Evolutionary conservation across 2,888 invertebrate genomes (phyloP).

Genomic region (Azorinus chamasolen): DNA sequence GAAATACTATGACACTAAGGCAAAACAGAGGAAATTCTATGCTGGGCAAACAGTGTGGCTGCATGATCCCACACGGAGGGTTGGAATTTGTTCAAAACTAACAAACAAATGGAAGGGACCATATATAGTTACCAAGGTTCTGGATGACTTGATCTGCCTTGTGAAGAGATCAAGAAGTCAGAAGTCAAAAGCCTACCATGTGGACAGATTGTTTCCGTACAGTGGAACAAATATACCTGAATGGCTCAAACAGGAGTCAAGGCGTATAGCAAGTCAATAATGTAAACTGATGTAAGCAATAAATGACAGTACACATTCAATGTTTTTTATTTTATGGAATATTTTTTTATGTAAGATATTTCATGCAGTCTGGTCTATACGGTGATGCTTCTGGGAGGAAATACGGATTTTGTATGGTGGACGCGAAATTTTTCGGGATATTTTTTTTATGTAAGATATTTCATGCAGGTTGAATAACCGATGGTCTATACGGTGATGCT

Average conservation of each 20-base stretch:
- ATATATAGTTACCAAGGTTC: slow-evolving; percentile 30
- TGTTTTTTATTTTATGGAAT: too few species aligned
- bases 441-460: too few species aligned
- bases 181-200: slow-evolving; percentile 34
- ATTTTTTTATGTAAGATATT: too few species aligned
- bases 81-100: slow-evolving; percentile 43
- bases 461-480: too few species aligned
- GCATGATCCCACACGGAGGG: slow-evolving; percentile 38
- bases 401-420: too few species aligned
- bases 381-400: too few species aligned
- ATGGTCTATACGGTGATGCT: too few species aligned
- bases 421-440: too few species aligned
- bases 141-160: slow-evolving; percentile 48
- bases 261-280: too few species aligned
- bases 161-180: slow-evolving; percentile 35
- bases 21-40: slow-evolving; percentile 5
- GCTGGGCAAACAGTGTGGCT: slow-evolving; percentile 46
- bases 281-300: too few species aligned
- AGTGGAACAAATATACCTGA: slow-evolving; percentile 23
- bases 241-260: slow-evolving; percentile 24
- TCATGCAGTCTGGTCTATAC: too few species aligned
- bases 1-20: slow-evolving; percentile 33
- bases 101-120: slow-evolving; percentile 44
- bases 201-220: slow-evolving; percentile 46
- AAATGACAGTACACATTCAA: too few species aligned